Evolutionary conservation across 2,888 invertebrate species (phyloP), one percentile per base, ranked within the genome.

Genomic region (Eupithecia dodoneata): DNA sequence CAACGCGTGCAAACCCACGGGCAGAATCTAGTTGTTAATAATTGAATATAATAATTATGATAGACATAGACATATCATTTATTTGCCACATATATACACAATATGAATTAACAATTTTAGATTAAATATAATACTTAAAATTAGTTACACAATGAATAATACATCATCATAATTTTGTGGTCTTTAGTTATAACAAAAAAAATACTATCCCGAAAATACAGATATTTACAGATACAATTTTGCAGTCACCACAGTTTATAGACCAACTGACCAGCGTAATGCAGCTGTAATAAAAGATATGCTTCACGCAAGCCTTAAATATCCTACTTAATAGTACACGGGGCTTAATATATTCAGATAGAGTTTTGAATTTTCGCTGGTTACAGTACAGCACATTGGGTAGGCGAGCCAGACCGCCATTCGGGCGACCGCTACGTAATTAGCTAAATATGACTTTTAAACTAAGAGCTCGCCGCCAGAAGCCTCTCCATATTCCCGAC

Each of bases 401-500:
- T 63, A 78, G 70, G 65, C 45, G 66, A 72, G 85, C 86, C 86
- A 83, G 85, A 85, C 88, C 86, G 85, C 85, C 85, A 81, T 83
- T 83, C 85, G 86, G 84, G 83, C 88, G 85, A 85, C 89, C 88
- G 84, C 90, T 85, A 84, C 86, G 88, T 93, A 93, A 93, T 93
- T 93, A 93, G 91, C 91, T 91, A 91, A 92, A 93, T 93, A 93
- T 92, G 90, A 92, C 92, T 92, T 93, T 92, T 90, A 91, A 92
- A 92, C 91, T 90, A 90, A 91, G 90, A 90, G 89, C 88, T 85
- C 85, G 85, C 84, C 77, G 85, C 87, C 85, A 87, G 87, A 86
- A 87, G 85, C 87, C 88, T 89, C 87, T 87, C 83, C 85, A 86
- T 88, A 87, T 88, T 87, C 87, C 75, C 73, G 63, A 52, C 71